Evolutionary conservation across 1,140 invertebrate genomes (phyloP), one percentile per base, ranked within the genome.

Genomic region (Dreissena polymorpha): DNA sequence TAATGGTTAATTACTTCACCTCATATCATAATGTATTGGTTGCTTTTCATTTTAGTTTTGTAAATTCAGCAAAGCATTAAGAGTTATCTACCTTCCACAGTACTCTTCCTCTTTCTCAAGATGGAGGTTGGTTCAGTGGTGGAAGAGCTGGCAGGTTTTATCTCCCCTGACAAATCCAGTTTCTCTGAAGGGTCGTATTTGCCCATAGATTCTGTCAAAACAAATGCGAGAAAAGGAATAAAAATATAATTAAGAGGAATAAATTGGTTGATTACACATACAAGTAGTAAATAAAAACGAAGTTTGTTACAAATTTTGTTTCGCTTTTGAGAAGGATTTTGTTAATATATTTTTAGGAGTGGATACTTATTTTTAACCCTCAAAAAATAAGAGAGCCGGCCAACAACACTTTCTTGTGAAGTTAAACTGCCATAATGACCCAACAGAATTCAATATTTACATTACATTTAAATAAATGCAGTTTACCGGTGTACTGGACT

Each of bases 401-500:
- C 18, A n/a, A n/a, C 18, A 3, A 7, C 2, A 63, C 60, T n/a
- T 63, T n/a, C 60, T 63, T 63, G 18, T 5, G 23, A 5, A 39
- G 39, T 39, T 39, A 39, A 39, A 39, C 39, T 39, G 39, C 39
- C 2, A 2, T 39, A 8, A 5, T 39, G 39, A 39, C 39, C 39
- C 2, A 39, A 39, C 2, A 39, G 39, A 39, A 2, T 39, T 39
- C 39, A 39, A 8, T 39, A 39, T 39, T 39, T 39, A 39, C 2
- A 39, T 39, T 5, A 39, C 25, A 70, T 70, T n/a, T 16, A 6
- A 18, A 29, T 39, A 8, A 49, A n/a, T 14, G 18, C n/a, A 39
- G 75, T 68, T 70, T 78, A 92, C 90, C 90, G 84, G 86, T 85
- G 75, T 92, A 91, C 65, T 92, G 90, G 27, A 90, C 87, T 75